Conservation (phyloP, 2,888 invertebrate genomes). For the Philaethria dido region DNA sequence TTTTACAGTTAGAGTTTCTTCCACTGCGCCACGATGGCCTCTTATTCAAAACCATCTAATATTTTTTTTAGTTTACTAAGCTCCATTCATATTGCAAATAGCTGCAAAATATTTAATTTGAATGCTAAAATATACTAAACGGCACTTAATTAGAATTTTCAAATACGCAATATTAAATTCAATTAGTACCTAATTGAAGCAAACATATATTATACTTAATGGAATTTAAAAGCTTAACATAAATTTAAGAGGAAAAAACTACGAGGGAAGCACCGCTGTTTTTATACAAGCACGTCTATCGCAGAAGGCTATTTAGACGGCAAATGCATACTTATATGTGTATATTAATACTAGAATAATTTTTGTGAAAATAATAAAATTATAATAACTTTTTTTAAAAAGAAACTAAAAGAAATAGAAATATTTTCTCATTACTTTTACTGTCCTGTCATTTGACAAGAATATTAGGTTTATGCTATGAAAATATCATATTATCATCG, state of each 20-base stretch:
- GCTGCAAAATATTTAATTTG: slow-evolving; percentile 4
- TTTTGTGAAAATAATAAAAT: no score
- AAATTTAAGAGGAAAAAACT: neutral
- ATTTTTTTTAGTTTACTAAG: neutral
- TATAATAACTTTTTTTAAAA: no score
- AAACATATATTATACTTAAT: neutral
- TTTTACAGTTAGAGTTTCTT: no score
- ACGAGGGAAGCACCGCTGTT: neutral
- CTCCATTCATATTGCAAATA: neutral
- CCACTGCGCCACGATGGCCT: neutral
- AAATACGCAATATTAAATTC: slow-evolving; percentile 9
- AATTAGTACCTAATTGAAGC: slow-evolving; percentile 16
- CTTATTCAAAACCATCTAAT: neutral
- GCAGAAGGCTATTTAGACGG: neutral
- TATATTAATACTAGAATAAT: no score
- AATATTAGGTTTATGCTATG: no score
- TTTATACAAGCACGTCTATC: neutral
- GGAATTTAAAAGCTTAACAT: slow-evolving; percentile 2
- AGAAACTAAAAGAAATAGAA: no score
- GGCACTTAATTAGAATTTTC: neutral
- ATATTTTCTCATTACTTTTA: no score
- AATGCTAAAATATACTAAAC: slow-evolving; percentile 9
- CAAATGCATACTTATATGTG: no score
- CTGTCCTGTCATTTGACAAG: no score
- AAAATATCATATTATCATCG: no score